Evolutionary conservation across 92 coral and sea anemone genomes (phyloP), one percentile per base, ranked within the genome.

Genomic region (Umimayanthus chanpuru): DNA sequence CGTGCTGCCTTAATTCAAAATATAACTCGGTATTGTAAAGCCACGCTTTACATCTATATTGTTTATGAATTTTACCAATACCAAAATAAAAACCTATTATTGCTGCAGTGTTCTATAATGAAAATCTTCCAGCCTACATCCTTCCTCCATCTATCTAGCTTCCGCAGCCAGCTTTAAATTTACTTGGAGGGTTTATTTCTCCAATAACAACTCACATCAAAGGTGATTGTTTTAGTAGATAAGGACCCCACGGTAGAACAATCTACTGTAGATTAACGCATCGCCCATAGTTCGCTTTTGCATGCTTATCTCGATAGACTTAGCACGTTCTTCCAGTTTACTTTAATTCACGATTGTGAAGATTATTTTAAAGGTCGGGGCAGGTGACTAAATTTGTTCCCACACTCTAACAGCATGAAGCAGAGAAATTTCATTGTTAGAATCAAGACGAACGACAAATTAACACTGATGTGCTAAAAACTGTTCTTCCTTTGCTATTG

Each of bases 91-190:
- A 89, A 85, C 89, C 91, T 86, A 92, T 91, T 94, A 91, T 91
- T 67, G 41, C 68, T 81, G 43, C 71, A 89, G 95, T 67, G 94
- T 89, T 72, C 56, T 58, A 94, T 92, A 94, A 94, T 94, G 93
- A 92, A 94, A 94, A 90, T 78, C 75, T 78, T 77, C 88, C 25
- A 85, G 41, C 85, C 91, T 39, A 91, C 91, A 91, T 91, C 93
- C 93, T 93, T 88, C 94, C 93, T 92, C 81, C 53, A 68, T 88
- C 85, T 89, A 88, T 90, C 91, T 90, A n/a, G 87, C 94, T 95
- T 95, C 98, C 98, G 96, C 76, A 86, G 80, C 91, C 94, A 91
- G 92, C 94, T 95, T 91, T 90, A 94, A 88, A 94, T 95, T 95
- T 95, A 94, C 96, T 95, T 89, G 91, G 82, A 49, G 82, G 92